Conservation (phyloP, 1,140 invertebrate genomes). For the Hestina assimilis region DNA sequence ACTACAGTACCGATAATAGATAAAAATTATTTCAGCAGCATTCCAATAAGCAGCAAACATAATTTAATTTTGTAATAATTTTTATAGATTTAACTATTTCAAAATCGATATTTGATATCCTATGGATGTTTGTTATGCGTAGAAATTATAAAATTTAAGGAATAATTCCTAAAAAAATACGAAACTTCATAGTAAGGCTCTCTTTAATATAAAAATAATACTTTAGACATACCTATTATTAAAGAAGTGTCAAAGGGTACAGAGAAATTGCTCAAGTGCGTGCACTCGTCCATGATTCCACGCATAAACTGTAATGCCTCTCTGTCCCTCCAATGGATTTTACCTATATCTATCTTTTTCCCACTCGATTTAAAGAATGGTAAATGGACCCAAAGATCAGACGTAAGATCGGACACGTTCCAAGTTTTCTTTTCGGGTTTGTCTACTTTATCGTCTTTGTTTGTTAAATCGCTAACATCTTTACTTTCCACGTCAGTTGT, state of each 20-base stretch:
- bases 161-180: too few relatives aligned
- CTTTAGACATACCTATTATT: constrained; percentile 81
- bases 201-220: not conserved
- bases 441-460: not conserved
- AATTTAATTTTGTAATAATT: too few relatives aligned
- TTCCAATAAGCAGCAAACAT: too few relatives aligned
- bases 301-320: constrained; percentile 96
- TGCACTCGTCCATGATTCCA: constrained; percentile 99
- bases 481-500: not conserved
- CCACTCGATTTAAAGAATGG: constrained; percentile 57
- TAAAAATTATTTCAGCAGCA: too few relatives aligned
- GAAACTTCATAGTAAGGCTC: too few relatives aligned
- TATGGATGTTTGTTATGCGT: too few relatives aligned
- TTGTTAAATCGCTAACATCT: not conserved
- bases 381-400: constrained; percentile 61
- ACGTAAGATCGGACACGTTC: constrained; percentile 63
- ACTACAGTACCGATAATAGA: too few relatives aligned
- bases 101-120: too few relatives aligned
- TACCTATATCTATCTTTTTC: constrained; percentile 76
- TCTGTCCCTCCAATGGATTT: constrained; percentile 82
- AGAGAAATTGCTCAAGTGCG: constrained; percentile 96
- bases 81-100: too few relatives aligned
- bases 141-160: too few relatives aligned
- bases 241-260: constrained; percentile 90
- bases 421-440: constrained; percentile 52